Evolutionary conservation across 2,888 invertebrate species (phyloP), one percentile per base, ranked within the genome.

Genomic region (Sycophila texana): DNA sequence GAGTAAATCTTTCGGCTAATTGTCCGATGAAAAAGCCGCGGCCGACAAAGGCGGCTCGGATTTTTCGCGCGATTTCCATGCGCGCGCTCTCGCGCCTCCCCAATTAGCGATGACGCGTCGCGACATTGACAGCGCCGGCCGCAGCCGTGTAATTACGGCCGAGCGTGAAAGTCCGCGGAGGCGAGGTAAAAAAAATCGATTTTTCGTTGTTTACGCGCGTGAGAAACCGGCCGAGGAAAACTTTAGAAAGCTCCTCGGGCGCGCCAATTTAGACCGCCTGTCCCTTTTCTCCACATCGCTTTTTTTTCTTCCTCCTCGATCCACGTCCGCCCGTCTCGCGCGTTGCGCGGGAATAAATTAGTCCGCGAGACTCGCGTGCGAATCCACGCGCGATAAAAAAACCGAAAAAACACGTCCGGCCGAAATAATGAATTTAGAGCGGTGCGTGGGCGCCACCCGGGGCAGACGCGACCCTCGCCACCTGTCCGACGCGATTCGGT

Each of bases 1-100:
- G 67, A 87, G 88, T 89, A 88, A 89, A 89, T 89, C 88, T 88
- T 86, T 39, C 86, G 86, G 87, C 88, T 88, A 88, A 89, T 88
- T 88, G 88, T 87, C 86, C 84, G 84, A 81, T 85, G 87, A 87
- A 87, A 88, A 88, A 88, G 85, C 2, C 84, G 53, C 53, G 83
- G 84, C 88, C 88, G 88, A 88, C 88, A 88, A 88, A 88, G 87
- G 87, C 58, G 51, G 16, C 55, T 39, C 7, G 39, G 39, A 39
- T 39, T 39, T 39, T 39, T 39, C 39, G 39, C 12, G 47, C 63
- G 68, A 60, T 72, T 61, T 76, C 18, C 39, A 39, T 16, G 61
- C 63, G 20, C 57, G 58, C 49, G 65, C 47, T 72, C 61, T 30
- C 61, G 61, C 63, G 63, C 61, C 73, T 61, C 16, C 30, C 39